These are phyloP conservation scores for Ptychodera flava DNA, from an alignment of 35 echinoderm and acorn worm species.

Conservation along the genomic window DNA sequence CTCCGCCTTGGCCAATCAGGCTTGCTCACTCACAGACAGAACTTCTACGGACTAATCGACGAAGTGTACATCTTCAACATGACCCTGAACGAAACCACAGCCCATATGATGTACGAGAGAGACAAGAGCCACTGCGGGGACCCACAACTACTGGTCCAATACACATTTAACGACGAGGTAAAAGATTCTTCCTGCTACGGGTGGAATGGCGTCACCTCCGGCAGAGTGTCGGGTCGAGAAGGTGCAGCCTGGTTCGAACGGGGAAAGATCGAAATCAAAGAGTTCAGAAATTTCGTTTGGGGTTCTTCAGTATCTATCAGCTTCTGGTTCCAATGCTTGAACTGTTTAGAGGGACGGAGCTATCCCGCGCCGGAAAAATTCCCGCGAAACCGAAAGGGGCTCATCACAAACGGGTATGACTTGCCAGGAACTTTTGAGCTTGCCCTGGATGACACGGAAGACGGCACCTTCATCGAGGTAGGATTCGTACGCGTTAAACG, in stretches of 20 bases:
- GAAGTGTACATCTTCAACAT: neutral
- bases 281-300: constrained; percentile 31
- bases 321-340: constrained; percentile 49
- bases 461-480: constrained; percentile 26
- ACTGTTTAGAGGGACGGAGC: neutral
- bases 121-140: neutral
- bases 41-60: neutral
- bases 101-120: neutral
- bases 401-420: constrained; percentile 62
- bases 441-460: constrained; percentile 36
- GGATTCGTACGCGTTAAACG: constrained; percentile 27
- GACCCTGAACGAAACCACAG: neutral
- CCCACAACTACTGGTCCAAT: neutral
- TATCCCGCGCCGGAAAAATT: neutral
- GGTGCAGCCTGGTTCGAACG: constrained; percentile 33
- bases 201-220: neutral
- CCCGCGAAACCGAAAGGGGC: constrained; percentile 25
- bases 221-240: neutral
- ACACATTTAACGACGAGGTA: neutral
- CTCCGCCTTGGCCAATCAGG: neutral
- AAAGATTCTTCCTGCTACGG: neutral
- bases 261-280: constrained; percentile 18
- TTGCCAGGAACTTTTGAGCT: constrained; percentile 66
- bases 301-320: constrained; percentile 44
- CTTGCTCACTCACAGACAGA: neutral